These are phyloP conservation scores for Dryococelus australis DNA, from an alignment of 2,888 invertebrate species.

Conservation along the genomic window DNA sequence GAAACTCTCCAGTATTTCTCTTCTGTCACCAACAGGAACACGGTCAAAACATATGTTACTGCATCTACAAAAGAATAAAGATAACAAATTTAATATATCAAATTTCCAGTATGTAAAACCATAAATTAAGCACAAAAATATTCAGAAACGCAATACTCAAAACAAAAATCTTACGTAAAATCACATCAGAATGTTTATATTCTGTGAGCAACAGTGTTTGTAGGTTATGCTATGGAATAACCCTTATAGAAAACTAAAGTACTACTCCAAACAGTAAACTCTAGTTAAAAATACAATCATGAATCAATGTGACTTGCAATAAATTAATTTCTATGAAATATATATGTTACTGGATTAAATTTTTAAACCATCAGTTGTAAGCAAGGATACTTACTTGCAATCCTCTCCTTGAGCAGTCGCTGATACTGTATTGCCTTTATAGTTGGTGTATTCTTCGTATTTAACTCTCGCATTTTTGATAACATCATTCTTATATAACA, in stretches of 20 bases:
- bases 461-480: not conserved
- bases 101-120: too few species aligned
- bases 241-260: too few species aligned
- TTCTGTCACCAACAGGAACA: constrained; percentile 17
- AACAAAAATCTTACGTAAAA: too few species aligned
- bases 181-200: too few species aligned
- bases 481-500: not conserved
- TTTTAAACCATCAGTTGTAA: not conserved
- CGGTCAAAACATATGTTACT: not conserved
- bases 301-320: too few species aligned
- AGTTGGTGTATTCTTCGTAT: not conserved
- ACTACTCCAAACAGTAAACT: not conserved
- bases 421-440: not conserved
- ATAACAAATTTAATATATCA: too few species aligned
- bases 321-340: too few species aligned
- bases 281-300: not conserved
- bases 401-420: constrained; percentile 19
- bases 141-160: too few species aligned
- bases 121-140: too few species aligned
- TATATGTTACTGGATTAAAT: not conserved
- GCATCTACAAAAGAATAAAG: not conserved
- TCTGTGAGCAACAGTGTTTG: too few species aligned
- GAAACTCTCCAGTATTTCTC: not conserved
- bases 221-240: too few species aligned
- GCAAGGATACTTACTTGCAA: not conserved